phyloP scores from a whole-genome alignment of 1,140 invertebrate species.

The Pectinophora gossypiella region DNA sequence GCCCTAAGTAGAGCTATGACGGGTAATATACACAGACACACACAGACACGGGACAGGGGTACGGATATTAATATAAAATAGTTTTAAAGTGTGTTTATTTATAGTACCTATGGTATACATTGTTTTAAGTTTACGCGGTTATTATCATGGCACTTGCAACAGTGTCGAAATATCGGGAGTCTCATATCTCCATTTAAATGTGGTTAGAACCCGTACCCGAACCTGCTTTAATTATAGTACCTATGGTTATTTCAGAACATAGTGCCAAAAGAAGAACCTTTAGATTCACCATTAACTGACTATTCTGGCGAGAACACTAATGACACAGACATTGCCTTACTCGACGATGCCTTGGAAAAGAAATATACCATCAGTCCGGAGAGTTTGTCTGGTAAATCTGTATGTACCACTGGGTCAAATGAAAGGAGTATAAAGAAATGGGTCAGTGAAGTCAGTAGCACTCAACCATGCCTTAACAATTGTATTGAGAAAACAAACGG shows the following conservation, averaged over 20 bases:
- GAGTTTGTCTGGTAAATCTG: slow-evolving; percentile 29
- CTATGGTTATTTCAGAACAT: slow-evolving; percentile 50
- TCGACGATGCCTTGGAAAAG: slow-evolving; percentile 49
- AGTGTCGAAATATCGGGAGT: no score
- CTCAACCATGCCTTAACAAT: slow-evolving; percentile 55
- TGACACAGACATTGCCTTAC: slow-evolving; percentile 56
- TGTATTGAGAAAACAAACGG: slow-evolving; percentile 42
- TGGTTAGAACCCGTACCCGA: no score
- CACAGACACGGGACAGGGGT: no score
- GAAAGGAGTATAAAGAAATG: slow-evolving; percentile 50
- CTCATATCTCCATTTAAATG: no score
- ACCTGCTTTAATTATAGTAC: no score
- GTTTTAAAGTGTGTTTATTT: no score
- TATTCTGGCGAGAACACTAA: slow-evolving; percentile 65
- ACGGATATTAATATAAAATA: no score
- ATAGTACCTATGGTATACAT: no score
- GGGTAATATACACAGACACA: no score
- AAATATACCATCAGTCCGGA: slow-evolving; percentile 48
- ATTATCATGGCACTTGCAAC: no score
- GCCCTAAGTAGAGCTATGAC: no score
- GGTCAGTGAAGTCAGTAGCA: slow-evolving; percentile 64
- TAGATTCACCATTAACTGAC: slow-evolving; percentile 58
- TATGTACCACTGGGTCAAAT: slow-evolving; percentile 19
- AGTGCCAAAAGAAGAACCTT: slow-evolving; percentile 58
- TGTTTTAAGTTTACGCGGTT: no score